phyloP scores from a whole-genome alignment of 2,888 invertebrate species.

The Agriopis aurantiaria region DNA sequence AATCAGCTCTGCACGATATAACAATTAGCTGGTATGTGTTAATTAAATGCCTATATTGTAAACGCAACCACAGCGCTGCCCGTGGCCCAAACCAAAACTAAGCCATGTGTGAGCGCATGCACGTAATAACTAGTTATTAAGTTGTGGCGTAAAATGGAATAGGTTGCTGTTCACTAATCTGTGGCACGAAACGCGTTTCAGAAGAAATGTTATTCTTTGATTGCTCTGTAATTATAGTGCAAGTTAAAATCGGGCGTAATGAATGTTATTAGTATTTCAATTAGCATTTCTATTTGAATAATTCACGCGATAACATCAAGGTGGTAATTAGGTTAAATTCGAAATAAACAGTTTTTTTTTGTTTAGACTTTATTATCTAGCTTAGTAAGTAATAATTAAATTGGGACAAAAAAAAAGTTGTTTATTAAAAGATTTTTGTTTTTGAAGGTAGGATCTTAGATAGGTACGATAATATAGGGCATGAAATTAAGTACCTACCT shows the following conservation, averaged over 20 bases:
- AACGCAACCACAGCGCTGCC: slow-evolving; percentile 66
- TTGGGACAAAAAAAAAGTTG: too few species aligned
- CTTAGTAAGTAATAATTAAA: background rate
- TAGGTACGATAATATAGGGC: too few species aligned
- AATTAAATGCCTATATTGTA: slow-evolving; percentile 80
- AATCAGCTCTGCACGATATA: slow-evolving; percentile 85
- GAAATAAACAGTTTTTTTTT: background rate
- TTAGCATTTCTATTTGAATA: slow-evolving; percentile 51
- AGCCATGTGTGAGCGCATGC: slow-evolving; percentile 34
- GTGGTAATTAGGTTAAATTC: slow-evolving; percentile 31
- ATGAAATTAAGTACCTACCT: too few species aligned
- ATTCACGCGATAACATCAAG: slow-evolving; percentile 40
- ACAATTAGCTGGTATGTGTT: slow-evolving; percentile 87
- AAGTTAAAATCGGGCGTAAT: slow-evolving; percentile 50
- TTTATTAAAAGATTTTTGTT: too few species aligned
- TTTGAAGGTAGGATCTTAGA: too few species aligned
- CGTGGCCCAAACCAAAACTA: slow-evolving; percentile 59
- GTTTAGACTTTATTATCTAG: background rate
- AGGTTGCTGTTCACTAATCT: slow-evolving; percentile 2
- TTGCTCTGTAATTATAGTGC: slow-evolving; percentile 34
- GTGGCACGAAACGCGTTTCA: slow-evolving; percentile 5
- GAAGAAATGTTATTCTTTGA: slow-evolving; percentile 25
- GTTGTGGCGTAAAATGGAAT: background rate
- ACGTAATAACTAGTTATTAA: slow-evolving; percentile 20
- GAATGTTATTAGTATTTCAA: slow-evolving; percentile 52